These are phyloP conservation scores for Melanotus villosus DNA, from an alignment of 2,888 invertebrate genomes.

Conservation along the genomic window DNA sequence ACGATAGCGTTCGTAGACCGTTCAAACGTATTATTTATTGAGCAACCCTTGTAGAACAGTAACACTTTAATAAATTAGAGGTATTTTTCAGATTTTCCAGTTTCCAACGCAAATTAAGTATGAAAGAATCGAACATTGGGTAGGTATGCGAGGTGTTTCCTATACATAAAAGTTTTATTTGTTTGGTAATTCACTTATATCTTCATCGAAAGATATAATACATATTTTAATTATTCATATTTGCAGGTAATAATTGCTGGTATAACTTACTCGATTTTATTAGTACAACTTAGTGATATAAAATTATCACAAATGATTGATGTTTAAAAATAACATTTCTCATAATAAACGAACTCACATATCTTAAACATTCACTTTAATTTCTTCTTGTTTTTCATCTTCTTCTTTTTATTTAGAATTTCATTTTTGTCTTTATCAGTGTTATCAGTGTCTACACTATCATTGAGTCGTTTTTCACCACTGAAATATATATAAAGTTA, in stretches of 20 bases:
- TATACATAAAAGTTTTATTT: background rate
- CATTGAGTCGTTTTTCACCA: conserved; percentile 57
- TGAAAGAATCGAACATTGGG: conserved; percentile 16
- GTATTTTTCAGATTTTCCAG: conserved; percentile 6
- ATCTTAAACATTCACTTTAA: no score
- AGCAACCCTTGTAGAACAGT: no score
- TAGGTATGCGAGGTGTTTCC: conserved; percentile 16
- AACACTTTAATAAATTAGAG: no score
- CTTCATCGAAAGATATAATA: background rate
- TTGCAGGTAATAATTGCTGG: background rate
- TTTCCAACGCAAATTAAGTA: background rate
- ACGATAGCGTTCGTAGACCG: no score
- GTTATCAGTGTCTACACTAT: conserved; percentile 29
- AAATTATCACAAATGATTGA: no score
- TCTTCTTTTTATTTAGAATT: conserved; percentile 12
- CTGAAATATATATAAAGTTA: conserved; percentile 49
- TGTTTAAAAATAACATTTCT: background rate
- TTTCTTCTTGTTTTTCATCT: conserved; percentile 12
- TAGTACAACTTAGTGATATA: background rate
- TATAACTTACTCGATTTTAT: background rate
- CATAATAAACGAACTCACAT: no score
- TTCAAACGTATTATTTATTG: no score
- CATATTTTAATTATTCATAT: no score
- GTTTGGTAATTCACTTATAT: background rate
- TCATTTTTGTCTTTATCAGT: conserved; percentile 6